These are phyloP conservation scores for Mustela lutreola DNA, from an alignment of 2,113 vertebrate genomes.

Conservation along the genomic window DNA sequence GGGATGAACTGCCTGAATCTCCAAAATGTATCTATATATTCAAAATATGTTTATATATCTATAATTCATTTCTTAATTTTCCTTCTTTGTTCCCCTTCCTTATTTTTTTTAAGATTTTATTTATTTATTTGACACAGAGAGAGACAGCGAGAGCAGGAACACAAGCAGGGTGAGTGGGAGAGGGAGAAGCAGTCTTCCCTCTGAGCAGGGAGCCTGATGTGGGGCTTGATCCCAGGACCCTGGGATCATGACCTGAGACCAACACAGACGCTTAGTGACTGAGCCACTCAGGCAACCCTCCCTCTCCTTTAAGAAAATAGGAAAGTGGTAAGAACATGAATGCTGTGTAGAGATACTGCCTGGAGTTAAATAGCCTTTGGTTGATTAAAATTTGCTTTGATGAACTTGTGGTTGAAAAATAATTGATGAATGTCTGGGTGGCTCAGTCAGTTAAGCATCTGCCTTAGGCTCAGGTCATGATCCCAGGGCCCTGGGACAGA, in stretches of 20 bases:
- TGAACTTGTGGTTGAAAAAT: background rate
- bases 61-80: slow-evolving; percentile 45
- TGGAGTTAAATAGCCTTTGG: background rate
- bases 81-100: background rate
- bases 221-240: too few species aligned
- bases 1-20: background rate
- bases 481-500: too few species aligned
- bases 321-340: background rate
- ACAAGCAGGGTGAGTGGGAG: too few species aligned
- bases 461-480: too few species aligned
- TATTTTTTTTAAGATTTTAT: background rate
- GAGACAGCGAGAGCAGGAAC: too few species aligned
- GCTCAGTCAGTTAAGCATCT: too few species aligned
- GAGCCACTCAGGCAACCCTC: too few species aligned
- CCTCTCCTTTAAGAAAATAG: slow-evolving; percentile 38
- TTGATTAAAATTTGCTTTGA: slow-evolving; percentile 40
- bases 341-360: background rate
- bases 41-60: background rate
- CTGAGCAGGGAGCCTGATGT: too few species aligned
- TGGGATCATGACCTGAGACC: too few species aligned
- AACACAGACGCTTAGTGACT: too few species aligned
- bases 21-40: background rate
- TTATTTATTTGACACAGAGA: too few species aligned
- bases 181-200: too few species aligned
- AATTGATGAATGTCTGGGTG: background rate